Base-by-base conservation (phyloP, 2,113 vertebrate species). In the Equus quagga region DNA sequence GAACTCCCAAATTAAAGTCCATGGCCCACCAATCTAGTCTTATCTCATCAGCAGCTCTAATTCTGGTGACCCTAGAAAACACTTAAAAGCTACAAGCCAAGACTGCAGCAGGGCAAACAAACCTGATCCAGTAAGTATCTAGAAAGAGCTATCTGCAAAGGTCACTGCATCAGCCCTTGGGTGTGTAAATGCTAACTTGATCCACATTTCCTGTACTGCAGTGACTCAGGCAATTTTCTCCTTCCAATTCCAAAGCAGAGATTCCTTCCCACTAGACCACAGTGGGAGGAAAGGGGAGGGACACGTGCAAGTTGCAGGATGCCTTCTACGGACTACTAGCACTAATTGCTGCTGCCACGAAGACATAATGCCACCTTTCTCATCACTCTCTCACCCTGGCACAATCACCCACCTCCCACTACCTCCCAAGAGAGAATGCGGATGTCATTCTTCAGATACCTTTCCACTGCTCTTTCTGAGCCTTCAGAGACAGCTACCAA, bases 41-140 rank as follows among this genome's bases (percentile, higher is more conserved):
- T 65, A 70, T 65, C 65, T 81, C 54, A 41, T 64, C n/a, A n/a
- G 3, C 7, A 54, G 79, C 33, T 94, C 44, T 75, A 51, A 92
- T 69, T 92, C 70, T 58, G 28, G 2, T 81, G 73, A 79, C 21
- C 8, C 56, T 44, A 89, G 60, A 72, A 93, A 93, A 79, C 23
- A 89, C 15, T 83, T 28, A 31, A 96, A 95, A 87, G 72, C 14
- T 83, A 62, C 24, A 89, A 89, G 58, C 21, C 72, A 73, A 49
- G 79, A 87, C 28, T n/a, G 8, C 56, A 97, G 28, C 67, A 75
- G 31, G 41, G 79, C 19, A 95, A 96, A 54, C 8, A 92, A 89
- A 86, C 84, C 3, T 36, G 17, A 88, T 28, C 13, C 31, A 79
- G 58, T 67, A 60, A 76, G 33, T 76, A 46, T 79, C 44, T 70